A percentile compares a stretch with the other conserved stretches of the same genome.
Conservation (phyloP, 1,140 invertebrate genomes). For the Dufourea novaeangliae region DNA sequence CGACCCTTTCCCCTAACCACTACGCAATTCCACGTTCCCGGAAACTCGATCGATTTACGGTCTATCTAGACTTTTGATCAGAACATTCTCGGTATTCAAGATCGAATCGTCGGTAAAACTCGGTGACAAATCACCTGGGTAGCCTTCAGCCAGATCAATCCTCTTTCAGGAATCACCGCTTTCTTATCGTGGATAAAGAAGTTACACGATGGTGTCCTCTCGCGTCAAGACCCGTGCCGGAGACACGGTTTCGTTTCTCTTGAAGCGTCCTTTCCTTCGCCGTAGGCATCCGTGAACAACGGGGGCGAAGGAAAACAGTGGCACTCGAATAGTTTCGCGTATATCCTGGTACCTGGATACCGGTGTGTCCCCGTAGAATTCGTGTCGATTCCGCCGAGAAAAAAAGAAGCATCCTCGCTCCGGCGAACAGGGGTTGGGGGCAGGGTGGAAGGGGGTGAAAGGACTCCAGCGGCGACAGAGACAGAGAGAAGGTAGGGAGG, state of each 20-base stretch:
- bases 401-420: conserved; percentile 25
- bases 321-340: conserved; percentile 33
- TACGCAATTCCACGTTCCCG: conserved; percentile 7
- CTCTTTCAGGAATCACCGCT: too few species aligned
- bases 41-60: neutral
- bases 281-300: conserved; percentile 5
- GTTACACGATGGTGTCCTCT: too few species aligned
- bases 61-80: conserved; percentile 10
- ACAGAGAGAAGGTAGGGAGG: conserved; percentile 7
- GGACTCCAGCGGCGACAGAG: conserved; percentile 20
- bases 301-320: conserved; percentile 27
- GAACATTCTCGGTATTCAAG: neutral
- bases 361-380: conserved; percentile 47
- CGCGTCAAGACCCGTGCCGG: neutral
- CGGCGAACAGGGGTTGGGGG: neutral
- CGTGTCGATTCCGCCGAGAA: conserved; percentile 51
- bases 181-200: too few species aligned
- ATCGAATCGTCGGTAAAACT: neutral
- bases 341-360: conserved; percentile 42
- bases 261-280: too few species aligned
- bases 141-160: too few species aligned
- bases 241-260: neutral
- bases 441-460: conserved; percentile 5
- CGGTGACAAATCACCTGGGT: neutral
- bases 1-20: conserved; percentile 2